Conservation (phyloP, 2,113 vertebrate species). For the Myotis brandtii region DNA sequence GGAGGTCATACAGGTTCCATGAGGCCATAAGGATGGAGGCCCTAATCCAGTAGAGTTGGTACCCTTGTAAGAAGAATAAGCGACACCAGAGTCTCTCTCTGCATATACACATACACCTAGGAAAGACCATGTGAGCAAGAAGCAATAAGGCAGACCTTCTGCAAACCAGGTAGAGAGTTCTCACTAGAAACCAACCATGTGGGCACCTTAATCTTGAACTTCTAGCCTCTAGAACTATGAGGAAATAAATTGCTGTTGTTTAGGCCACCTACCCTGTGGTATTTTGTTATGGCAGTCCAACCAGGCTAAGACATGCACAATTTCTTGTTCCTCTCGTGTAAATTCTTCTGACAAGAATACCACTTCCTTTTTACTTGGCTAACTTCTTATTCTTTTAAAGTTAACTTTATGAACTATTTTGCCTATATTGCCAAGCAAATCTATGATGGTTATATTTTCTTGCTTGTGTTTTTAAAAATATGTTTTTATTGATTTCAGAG, state of each 20-base stretch:
- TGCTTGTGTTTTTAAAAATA: neutral
- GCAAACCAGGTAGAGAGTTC: neutral
- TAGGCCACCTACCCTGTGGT: neutral
- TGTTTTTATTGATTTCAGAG: neutral
- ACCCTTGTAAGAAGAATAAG: neutral
- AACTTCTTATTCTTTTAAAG: neutral
- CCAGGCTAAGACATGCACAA: neutral
- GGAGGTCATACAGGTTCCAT: neutral
- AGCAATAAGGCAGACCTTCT: neutral
- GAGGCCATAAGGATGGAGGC: neutral
- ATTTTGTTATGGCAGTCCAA: neutral
- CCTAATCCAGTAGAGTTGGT: neutral
- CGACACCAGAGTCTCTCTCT: neutral
- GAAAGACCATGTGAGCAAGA: neutral
- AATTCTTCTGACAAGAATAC: neutral
- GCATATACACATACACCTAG: neutral
- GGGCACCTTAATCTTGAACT: neutral
- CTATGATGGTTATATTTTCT: constrained; percentile 39
- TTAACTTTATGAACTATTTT: too few relatives aligned
- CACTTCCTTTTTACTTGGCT: neutral
- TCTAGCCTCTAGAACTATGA: neutral
- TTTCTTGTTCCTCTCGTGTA: neutral
- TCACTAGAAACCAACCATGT: neutral
- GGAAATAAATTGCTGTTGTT: neutral
- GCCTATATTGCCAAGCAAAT: neutral